A percentile compares a stretch with the other conserved stretches of the same genome.
phyloP scores from a whole-genome alignment of 2,888 invertebrate species.

The Trachelus stipa region DNA sequence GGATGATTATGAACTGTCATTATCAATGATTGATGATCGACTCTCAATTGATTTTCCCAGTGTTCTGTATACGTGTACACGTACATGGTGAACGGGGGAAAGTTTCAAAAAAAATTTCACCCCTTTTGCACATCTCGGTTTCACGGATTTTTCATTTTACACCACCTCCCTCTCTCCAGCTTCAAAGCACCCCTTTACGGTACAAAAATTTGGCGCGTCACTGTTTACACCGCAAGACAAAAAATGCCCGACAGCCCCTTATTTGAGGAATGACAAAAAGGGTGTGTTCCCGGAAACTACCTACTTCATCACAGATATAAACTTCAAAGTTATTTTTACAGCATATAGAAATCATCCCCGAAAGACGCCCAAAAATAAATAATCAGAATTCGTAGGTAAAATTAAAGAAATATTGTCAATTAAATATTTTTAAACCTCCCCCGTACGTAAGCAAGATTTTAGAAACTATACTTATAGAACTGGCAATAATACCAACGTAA shows the following conservation, averaged over 20 bases:
- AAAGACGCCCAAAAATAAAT: not conserved
- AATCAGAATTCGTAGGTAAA: not conserved
- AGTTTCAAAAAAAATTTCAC: not conserved
- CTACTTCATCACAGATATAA: not conserved
- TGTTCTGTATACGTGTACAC: not conserved
- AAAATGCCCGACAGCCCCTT: not conserved
- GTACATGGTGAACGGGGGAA: not conserved
- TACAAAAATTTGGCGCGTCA: conserved; percentile 11
- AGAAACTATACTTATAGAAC: not conserved
- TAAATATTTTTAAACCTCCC: not conserved
- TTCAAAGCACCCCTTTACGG: not conserved
- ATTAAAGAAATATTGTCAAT: not conserved
- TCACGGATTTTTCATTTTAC: not conserved
- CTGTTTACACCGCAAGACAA: conserved; percentile 1
- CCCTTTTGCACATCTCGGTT: not conserved
- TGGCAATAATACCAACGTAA: not conserved
- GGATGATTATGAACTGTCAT: not conserved
- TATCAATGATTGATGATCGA: not conserved
- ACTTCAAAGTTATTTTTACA: not conserved
- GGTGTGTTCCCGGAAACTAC: not conserved
- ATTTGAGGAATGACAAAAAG: not conserved
- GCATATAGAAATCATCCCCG: not conserved
- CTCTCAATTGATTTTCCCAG: not conserved
- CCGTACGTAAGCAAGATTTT: not conserved
- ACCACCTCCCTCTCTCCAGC: not conserved